These are phyloP conservation scores for Dipodomys merriami DNA, from an alignment of 2,113 vertebrate genomes.

Conservation along the genomic window DNA sequence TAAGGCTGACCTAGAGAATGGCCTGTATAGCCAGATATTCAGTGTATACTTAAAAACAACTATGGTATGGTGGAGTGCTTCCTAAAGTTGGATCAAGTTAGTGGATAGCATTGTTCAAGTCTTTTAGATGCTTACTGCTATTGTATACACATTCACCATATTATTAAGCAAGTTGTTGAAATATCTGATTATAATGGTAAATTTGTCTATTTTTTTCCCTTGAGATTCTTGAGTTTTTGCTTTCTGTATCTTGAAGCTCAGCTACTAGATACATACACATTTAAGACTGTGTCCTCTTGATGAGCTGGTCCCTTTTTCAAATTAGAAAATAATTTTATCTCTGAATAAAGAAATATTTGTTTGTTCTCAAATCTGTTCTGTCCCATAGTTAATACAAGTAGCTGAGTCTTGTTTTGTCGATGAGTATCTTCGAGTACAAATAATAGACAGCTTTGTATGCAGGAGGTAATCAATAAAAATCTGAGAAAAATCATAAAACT, in stretches of 20 bases:
- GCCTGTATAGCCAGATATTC: not conserved
- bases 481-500: not conserved
- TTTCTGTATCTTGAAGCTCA: conserved; percentile 45
- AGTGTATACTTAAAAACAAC: not conserved
- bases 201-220: conserved; percentile 16
- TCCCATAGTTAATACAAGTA: not conserved
- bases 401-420: conserved; percentile 11
- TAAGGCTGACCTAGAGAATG: not conserved
- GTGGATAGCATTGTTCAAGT: not conserved
- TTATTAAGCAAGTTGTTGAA: not conserved
- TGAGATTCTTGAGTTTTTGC: not conserved
- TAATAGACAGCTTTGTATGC: not conserved
- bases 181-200: not conserved
- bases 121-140: not conserved
- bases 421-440: not conserved
- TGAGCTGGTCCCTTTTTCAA: not conserved
- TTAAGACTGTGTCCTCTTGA: not conserved
- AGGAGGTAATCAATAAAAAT: not conserved
- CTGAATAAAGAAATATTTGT: not conserved
- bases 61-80: not conserved
- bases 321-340: not conserved
- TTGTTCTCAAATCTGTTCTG: conserved; percentile 40
- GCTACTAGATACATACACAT: not conserved
- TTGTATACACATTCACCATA: not conserved
- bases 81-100: not conserved